Evolutionary conservation across 2,113 vertebrate genomes (phyloP).

Genomic region (Varanus komodoensis): DNA sequence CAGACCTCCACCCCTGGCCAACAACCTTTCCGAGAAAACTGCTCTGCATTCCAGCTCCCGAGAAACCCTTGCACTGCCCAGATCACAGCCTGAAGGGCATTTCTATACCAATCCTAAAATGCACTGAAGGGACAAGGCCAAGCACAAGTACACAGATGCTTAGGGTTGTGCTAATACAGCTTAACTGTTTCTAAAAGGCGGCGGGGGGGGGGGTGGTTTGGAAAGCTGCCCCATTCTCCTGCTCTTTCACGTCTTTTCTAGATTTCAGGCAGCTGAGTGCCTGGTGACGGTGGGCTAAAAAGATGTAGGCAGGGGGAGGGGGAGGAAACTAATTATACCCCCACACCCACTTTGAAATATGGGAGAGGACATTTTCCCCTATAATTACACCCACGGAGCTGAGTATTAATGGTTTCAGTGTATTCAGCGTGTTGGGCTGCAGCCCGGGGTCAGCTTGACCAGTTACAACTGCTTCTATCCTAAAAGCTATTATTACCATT

Average conservation of each 20-base stretch:
- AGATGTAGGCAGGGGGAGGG: background rate
- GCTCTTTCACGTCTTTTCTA: background rate
- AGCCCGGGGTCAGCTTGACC: conserved; percentile 16
- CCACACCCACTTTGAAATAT: conserved; percentile 25
- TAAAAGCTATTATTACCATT: background rate
- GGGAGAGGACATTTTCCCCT: conserved; percentile 10
- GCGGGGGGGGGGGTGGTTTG: no score
- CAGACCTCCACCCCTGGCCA: no score
- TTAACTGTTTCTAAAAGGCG: background rate
- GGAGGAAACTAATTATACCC: conserved; percentile 28
- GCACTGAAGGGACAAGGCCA: background rate
- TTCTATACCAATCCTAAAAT: background rate
- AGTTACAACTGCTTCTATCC: background rate
- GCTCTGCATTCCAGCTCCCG: background rate
- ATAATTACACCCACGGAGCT: conserved; percentile 29
- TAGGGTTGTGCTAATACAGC: no score
- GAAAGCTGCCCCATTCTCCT: no score
- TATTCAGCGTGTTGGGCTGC: background rate
- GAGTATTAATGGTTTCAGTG: conserved; percentile 19
- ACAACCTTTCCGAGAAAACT: background rate
- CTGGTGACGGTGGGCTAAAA: background rate
- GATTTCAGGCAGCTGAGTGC: background rate
- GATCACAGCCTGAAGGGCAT: background rate
- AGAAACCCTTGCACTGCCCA: background rate
- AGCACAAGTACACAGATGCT: background rate